Base-by-base conservation (phyloP, 1,140 invertebrate genomes). In the Drosophila mauritiana region DNA sequence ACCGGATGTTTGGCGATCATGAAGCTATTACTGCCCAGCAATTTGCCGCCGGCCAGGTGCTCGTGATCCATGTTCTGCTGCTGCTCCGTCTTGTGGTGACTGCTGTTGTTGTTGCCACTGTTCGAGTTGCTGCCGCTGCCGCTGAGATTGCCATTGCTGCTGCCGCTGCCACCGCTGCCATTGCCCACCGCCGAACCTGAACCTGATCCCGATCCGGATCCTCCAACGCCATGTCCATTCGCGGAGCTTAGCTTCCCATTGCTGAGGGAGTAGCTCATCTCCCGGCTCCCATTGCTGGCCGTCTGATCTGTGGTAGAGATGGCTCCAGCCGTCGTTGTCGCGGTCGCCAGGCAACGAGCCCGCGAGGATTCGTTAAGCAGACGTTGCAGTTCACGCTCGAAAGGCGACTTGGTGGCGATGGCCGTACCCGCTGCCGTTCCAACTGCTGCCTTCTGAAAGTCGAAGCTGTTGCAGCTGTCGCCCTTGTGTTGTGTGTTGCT, bases 371-470 rank as follows among this genome's bases (percentile, higher is more conserved):
- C 95, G 80, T 96, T 96, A 46, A 96, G 92, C 63, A 96, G 93
- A 90, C 95, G 95, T 92, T 96, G 95, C 68, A 96, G 95, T 85
- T 96, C 95, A 80, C 95, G 93, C 92, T 96, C 95, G 80, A 96
- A 96, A 6, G 95, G 95, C 43, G 94, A 94, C 59, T 92, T 92
- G 43, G 86, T 81, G 25, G 72, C 52, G 1, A 59, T 48, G 11
- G 46, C 43, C 25, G 63, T 25, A 1, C 46, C 46, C 13, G 34
- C 54, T 10, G 31, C 62, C 1, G 48, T 43, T 22, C 46, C 46
- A 5, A n/a, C 49, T 10, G 57, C 61, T 8, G 20, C 39, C 15
- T 80, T 78, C 17, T 78, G 78, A 74, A 94, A 95, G 68, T 95
- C 94, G 63, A 95, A 95, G 88, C 94, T 95, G 11, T 94, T 94